Conservation (phyloP, 2,797 vertebrate genomes). For the Mus caroli region DNA sequence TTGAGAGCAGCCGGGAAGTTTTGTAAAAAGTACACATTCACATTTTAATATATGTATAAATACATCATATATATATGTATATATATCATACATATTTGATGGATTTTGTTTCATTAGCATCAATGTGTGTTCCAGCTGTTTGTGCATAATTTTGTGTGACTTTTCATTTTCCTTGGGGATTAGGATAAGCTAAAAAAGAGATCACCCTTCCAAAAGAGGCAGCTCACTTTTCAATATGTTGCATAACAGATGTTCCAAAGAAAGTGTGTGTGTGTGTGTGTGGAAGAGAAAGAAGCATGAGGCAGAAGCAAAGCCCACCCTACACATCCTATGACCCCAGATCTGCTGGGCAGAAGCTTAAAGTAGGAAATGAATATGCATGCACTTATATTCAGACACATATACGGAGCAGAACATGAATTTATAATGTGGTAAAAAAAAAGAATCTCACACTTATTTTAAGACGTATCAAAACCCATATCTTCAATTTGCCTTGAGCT, state of each 20-base stretch:
- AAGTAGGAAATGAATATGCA: slow-evolving; percentile 19
- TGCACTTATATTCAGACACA: background rate
- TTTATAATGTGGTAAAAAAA: background rate
- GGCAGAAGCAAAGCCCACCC: background rate
- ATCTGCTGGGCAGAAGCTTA: background rate
- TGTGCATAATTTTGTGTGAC: slow-evolving; percentile 68
- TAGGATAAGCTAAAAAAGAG: slow-evolving; percentile 67
- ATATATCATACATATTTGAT: background rate
- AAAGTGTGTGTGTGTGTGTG: background rate
- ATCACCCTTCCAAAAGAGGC: slow-evolving; percentile 63
- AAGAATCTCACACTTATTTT: slow-evolving; percentile 22
- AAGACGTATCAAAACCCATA: slow-evolving; percentile 25
- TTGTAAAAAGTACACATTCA: slow-evolving; percentile 67
- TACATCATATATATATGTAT: background rate
- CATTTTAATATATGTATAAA: slow-evolving; percentile 6
- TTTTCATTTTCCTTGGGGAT: slow-evolving; percentile 69
- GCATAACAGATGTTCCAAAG: slow-evolving; percentile 47
- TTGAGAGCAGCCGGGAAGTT: slow-evolving; percentile 59
- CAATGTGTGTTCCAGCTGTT: slow-evolving; percentile 73
- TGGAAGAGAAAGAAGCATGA: background rate
- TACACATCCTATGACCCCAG: background rate
- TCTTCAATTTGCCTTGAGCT: background rate
- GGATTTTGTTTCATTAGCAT: slow-evolving; percentile 11
- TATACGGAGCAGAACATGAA: background rate
- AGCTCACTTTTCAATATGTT: slow-evolving; percentile 43